Conservation (phyloP, 2,797 vertebrate species). For the Avahi laniger region DNA sequence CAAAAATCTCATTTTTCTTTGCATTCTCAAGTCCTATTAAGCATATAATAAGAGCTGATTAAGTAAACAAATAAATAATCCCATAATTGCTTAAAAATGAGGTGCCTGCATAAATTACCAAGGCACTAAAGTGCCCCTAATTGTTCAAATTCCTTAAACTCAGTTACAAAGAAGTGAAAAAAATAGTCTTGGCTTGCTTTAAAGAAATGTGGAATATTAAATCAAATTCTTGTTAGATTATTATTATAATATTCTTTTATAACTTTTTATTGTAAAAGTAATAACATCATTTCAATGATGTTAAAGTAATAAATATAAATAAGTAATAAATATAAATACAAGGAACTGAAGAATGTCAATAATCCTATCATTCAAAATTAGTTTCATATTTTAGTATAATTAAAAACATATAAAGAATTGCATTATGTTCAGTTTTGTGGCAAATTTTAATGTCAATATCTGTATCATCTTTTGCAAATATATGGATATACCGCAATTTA, state of each 20-base stretch:
- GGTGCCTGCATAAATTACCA: not conserved
- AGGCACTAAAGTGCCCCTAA: not conserved
- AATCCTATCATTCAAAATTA: not conserved
- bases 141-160: not conserved
- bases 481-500: not conserved
- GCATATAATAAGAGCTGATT: not conserved
- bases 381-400: constrained; percentile 16
- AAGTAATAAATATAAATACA: not conserved
- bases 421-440: not conserved
- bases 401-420: not conserved
- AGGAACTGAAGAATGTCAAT: not conserved
- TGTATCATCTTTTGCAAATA: not conserved
- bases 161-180: constrained; percentile 7
- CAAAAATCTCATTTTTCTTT: not conserved
- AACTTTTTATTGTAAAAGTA: not conserved
- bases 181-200: not conserved
- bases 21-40: not conserved
- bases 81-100: not conserved
- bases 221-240: not conserved
- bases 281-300: not conserved
- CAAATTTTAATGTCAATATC: not conserved
- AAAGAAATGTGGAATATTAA: constrained; percentile 2
- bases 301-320: not conserved
- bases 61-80: not conserved
- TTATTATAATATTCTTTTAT: not conserved